Evolutionary conservation across 2,797 vertebrate species (phyloP).

Genomic region (Furcifer pardalis): DNA sequence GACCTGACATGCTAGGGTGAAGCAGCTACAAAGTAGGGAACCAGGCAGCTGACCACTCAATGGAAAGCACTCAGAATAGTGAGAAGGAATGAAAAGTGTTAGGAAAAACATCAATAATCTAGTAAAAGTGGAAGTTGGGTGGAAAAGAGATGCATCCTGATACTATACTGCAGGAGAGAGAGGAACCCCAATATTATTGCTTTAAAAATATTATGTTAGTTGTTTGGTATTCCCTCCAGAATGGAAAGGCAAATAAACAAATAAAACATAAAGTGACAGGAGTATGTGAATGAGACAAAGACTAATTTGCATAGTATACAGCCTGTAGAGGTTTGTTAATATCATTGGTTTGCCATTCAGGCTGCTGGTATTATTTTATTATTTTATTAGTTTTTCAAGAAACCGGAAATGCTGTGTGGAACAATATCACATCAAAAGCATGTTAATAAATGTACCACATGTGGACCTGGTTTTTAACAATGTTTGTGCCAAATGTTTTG

Average conservation of each 20-base stretch:
- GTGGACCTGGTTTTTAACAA: conserved; percentile 16
- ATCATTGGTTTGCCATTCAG: not conserved
- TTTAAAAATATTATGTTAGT: conserved; percentile 1
- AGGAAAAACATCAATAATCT: not conserved
- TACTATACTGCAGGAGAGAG: not conserved
- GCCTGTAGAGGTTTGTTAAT: too few relatives aligned
- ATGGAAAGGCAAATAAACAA: not conserved
- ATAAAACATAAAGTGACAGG: not conserved
- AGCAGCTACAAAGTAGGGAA: not conserved
- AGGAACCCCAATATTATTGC: not conserved
- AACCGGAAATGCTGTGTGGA: not conserved
- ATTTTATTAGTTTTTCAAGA: not conserved
- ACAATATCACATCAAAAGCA: conserved; percentile 24
- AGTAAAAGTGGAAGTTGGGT: not conserved
- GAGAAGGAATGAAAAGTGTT: not conserved
- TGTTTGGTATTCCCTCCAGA: not conserved
- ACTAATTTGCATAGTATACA: not conserved
- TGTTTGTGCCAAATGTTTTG: conserved; percentile 25
- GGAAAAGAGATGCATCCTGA: not conserved
- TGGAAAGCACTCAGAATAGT: not conserved
- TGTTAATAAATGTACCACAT: conserved; percentile 43
- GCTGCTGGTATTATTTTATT: not conserved
- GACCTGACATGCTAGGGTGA: not conserved
- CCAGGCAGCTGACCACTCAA: not conserved
- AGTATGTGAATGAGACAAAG: not conserved